Conservation (phyloP, 2,113 vertebrate genomes). For the Regulus satrapa region DNA sequence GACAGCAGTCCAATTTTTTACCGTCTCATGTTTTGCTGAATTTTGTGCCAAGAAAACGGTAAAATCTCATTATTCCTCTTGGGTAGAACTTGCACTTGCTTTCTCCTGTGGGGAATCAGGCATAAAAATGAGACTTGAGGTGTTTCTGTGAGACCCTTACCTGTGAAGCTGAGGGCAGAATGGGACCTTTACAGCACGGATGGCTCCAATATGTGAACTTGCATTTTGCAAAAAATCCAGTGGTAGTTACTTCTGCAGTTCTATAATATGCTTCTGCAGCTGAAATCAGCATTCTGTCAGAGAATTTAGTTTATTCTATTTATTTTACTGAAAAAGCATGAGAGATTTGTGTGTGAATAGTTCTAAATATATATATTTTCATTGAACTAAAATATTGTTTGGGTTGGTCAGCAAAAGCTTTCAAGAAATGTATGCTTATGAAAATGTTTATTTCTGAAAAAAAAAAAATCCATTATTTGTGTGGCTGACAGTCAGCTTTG, state of each 20-base stretch:
- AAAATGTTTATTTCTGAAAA: slow-evolving; percentile 46
- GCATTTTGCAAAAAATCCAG: not conserved
- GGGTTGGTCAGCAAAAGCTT: slow-evolving; percentile 59
- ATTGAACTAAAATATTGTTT: slow-evolving; percentile 52
- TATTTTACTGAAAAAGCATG: slow-evolving; percentile 23
- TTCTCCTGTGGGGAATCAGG: not conserved
- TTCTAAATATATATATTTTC: slow-evolving; percentile 26
- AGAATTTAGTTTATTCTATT: not conserved
- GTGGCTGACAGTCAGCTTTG: slow-evolving; percentile 56
- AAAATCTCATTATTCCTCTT: not conserved
- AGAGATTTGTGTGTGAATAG: slow-evolving; percentile 19
- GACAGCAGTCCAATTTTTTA: not conserved
- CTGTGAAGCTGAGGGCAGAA: not conserved
- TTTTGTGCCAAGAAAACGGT: not conserved
- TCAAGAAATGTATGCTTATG: slow-evolving; percentile 16
- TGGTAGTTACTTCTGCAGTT: not conserved
- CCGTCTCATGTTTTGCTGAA: not conserved
- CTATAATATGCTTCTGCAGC: not conserved
- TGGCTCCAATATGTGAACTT: not conserved
- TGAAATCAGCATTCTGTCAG: not conserved
- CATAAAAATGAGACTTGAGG: not conserved
- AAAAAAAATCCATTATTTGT: slow-evolving; percentile 55
- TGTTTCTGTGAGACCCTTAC: not conserved
- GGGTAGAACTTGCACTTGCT: not conserved
- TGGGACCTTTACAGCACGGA: not conserved